phyloP scores from a whole-genome alignment of 2,888 invertebrate species.

The Malthinus flaveolus region DNA sequence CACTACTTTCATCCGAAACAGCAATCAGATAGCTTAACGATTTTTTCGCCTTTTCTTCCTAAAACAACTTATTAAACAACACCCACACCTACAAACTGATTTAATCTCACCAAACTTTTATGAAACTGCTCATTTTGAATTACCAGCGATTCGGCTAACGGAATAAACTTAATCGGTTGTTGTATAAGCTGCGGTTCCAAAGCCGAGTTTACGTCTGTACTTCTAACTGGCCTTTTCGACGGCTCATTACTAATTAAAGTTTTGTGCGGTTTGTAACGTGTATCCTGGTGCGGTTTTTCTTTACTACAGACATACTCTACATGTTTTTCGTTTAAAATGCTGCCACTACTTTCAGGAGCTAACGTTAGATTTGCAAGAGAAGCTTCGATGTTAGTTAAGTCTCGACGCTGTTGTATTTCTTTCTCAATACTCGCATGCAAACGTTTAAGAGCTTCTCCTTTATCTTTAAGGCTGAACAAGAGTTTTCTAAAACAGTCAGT shows the following conservation, averaged over 20 bases:
- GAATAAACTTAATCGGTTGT: slow-evolving; percentile 13
- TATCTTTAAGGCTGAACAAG: slow-evolving; percentile 13
- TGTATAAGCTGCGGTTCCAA: slow-evolving; percentile 13
- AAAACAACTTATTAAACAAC: slow-evolving; percentile 1
- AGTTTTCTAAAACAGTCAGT: slow-evolving; percentile 7
- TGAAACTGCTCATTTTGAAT: slow-evolving; percentile 15
- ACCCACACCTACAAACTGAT: not conserved
- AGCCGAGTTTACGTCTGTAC: slow-evolving; percentile 10
- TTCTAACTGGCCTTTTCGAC: not conserved
- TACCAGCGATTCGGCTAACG: slow-evolving; percentile 17
- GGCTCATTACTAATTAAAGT: slow-evolving; percentile 12
- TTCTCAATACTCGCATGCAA: slow-evolving; percentile 12
- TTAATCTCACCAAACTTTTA: slow-evolving; percentile 12
- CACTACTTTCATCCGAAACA: not conserved
- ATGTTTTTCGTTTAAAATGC: slow-evolving; percentile 9
- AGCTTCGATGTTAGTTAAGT: slow-evolving; percentile 7
- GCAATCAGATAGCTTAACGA: slow-evolving; percentile 6
- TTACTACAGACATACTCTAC: slow-evolving; percentile 17
- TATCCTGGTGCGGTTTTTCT: slow-evolving; percentile 17
- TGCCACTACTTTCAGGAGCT: not conserved
- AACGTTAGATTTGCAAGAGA: slow-evolving; percentile 3
- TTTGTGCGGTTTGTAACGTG: slow-evolving; percentile 16
- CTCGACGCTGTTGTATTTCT: slow-evolving; percentile 12
- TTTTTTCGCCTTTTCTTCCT: slow-evolving; percentile 13
- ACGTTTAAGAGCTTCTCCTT: slow-evolving; percentile 11